A percentile compares a stretch with the other conserved stretches of the same genome.
These are phyloP conservation scores for Formica exsecta DNA, from an alignment of 1,140 invertebrate species.

Conservation along the genomic window DNA sequence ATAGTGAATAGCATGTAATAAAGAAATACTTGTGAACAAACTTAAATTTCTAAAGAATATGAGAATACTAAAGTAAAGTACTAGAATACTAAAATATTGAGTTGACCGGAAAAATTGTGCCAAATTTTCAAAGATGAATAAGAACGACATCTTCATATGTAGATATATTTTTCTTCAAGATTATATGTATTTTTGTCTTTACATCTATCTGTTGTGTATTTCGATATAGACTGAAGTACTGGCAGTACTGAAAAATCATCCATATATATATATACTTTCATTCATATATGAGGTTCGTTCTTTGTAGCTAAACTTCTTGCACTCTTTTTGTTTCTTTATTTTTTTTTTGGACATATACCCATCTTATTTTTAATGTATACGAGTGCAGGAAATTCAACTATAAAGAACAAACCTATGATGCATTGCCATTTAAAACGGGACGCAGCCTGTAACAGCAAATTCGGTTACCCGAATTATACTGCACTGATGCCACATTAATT, in stretches of 20 bases:
- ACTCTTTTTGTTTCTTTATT: too few species aligned
- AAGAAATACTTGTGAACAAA: slow-evolving; percentile 73
- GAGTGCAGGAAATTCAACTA: too few species aligned
- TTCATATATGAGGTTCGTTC: neutral
- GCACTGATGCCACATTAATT: too few species aligned
- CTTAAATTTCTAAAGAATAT: slow-evolving; percentile 71
- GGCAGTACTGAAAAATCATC: too few species aligned
- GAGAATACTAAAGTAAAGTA: slow-evolving; percentile 45
- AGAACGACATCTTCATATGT: neutral
- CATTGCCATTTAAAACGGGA: too few species aligned
- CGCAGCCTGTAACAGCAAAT: too few species aligned
- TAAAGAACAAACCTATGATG: too few species aligned
- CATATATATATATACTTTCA: neutral
- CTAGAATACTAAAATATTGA: slow-evolving; percentile 80
- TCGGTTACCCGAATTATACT: too few species aligned
- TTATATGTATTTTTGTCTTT: neutral
- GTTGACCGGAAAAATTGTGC: neutral
- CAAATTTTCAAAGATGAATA: neutral
- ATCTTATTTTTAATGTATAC: too few species aligned
- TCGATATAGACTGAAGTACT: too few species aligned
- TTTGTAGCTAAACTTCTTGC: too few species aligned
- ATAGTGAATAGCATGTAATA: slow-evolving; percentile 47
- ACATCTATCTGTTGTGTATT: neutral
- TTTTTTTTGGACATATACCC: too few species aligned
- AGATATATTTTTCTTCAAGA: neutral